These are phyloP conservation scores for Aepyceros melampus DNA, from an alignment of 2,113 vertebrate genomes.

Conservation along the genomic window DNA sequence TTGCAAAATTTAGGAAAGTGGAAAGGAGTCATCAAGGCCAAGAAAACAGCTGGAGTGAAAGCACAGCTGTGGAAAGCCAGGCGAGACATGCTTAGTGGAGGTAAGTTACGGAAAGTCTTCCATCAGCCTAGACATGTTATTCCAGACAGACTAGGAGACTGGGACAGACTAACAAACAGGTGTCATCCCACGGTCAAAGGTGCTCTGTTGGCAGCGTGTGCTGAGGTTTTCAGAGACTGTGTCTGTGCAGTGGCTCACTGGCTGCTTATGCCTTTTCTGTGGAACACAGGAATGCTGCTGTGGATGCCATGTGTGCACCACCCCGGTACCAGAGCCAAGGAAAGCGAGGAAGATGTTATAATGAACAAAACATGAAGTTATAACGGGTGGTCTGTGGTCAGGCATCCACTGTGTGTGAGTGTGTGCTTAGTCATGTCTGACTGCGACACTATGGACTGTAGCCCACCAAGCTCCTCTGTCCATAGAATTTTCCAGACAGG, in stretches of 20 bases:
- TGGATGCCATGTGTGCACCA: background rate
- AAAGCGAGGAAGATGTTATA: background rate
- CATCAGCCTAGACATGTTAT: background rate
- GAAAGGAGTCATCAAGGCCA: background rate
- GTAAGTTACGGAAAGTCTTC: background rate
- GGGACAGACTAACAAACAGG: background rate
- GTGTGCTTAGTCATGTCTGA: background rate
- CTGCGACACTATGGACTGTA: background rate
- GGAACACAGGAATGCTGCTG: background rate
- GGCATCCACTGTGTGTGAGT: background rate
- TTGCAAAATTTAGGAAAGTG: background rate
- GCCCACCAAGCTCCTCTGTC: background rate
- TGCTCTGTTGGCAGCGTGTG: too few species aligned
- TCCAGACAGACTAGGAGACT: background rate
- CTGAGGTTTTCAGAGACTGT: background rate
- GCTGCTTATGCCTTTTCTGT: background rate
- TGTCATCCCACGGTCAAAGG: background rate
- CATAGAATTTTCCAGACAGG: background rate
- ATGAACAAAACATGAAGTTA: background rate
- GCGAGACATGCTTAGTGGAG: rapidly evolving
- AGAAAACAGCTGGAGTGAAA: background rate
- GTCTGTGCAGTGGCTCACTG: too few species aligned
- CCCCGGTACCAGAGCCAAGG: background rate
- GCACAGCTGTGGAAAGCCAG: background rate
- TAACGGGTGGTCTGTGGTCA: background rate